Conservation (phyloP, 2,797 vertebrate species). For the Prionace glauca region DNA sequence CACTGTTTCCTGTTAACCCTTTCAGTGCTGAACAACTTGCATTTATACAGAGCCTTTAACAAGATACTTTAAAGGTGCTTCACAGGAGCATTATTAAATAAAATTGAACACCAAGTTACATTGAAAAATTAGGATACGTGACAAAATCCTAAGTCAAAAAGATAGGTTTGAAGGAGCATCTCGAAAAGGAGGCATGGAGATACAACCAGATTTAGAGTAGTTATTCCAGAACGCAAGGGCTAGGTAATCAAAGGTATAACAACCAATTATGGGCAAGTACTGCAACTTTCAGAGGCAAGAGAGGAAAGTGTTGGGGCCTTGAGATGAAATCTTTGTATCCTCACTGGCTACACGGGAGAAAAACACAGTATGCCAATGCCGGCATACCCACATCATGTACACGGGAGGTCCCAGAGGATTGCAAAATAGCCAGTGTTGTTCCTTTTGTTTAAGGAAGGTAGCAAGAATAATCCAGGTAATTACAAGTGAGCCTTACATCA, state of each 20-base stretch:
- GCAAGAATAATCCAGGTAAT: too few species aligned
- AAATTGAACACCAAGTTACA: neutral
- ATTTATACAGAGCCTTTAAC: neutral
- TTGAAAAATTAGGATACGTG: neutral
- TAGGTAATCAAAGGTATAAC: neutral
- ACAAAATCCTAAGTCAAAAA: neutral
- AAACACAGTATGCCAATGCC: too few species aligned
- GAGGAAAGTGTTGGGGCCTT: too few species aligned
- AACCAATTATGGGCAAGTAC: too few species aligned
- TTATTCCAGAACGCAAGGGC: neutral
- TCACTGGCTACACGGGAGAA: too few species aligned
- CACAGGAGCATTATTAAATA: neutral
- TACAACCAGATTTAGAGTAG: neutral
- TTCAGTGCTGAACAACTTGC: neutral
- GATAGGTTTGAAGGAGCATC: neutral
- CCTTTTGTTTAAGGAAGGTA: too few species aligned
- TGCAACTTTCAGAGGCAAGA: neutral
- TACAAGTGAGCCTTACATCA: too few species aligned
- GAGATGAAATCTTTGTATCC: too few species aligned
- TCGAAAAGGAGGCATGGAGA: neutral
- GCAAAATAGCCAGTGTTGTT: too few species aligned
- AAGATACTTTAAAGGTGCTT: neutral
- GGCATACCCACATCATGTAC: too few species aligned
- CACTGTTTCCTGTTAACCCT: neutral
- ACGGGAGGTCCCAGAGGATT: too few species aligned